Evolutionary conservation across 2,113 vertebrate genomes (phyloP), one percentile per base, ranked within the genome.

Genomic region (Podocnemis expansa): DNA sequence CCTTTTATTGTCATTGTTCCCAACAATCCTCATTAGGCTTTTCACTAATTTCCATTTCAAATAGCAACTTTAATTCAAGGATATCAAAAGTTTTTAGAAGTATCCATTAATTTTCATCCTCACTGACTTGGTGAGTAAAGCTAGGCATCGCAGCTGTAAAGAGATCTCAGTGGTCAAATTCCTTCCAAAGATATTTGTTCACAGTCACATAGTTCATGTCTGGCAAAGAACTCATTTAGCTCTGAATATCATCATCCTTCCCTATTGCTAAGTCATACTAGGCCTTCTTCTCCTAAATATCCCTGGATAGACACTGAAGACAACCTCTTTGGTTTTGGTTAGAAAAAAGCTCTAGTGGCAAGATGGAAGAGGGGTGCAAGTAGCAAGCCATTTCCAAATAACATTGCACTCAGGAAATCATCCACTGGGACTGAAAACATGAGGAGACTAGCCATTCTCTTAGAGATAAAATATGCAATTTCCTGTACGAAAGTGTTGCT

Each of bases 401-500:
- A 16, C 31, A 89, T 56, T 19, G 51, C 29, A 1, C 5, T 43
- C 22, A 14, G 70, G 24, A 75, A 10, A 75, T 6, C 12, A 75
- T 75, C 12, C 70, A 27, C 70, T 41, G 25, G 63, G 38, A 75
- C 22, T 13, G 12, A 94, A 93, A 93, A 80, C 6, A 58, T 1
- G 31, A 90, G 51, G 76, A 87, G 84, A 56, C 47, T 2, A 38
- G 84, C 94, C 81, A 63, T 88, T 51, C 67, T 43, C 5, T 2
- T 27, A 1, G 80, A 93, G 91, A 79, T 29, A 45, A 85, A 96
- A 81, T 38, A 51, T 17, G 84, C 0, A 3, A 85, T 60, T 94
- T 97, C 92, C 97, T 93, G 92, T 93, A 51, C 89, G 91, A 95
- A 94, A 96, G 89, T 80, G 38, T 85, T 85, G 47, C 31, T 93